phyloP scores from a whole-genome alignment of 1,140 invertebrate genomes.

The Goniozus legneri region DNA sequence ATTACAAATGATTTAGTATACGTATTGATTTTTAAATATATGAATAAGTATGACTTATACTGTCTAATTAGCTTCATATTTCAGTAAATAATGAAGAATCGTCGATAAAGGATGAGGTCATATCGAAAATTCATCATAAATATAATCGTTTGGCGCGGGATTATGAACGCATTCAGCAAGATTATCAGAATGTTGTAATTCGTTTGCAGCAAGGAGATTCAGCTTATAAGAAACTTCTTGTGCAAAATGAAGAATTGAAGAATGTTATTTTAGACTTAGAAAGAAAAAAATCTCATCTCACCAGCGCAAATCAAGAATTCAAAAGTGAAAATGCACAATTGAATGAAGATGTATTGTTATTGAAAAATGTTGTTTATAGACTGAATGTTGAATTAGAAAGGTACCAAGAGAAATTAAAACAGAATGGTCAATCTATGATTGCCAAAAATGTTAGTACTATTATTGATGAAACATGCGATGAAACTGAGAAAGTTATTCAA shows the following conservation, averaged over 20 bases:
- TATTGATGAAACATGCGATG: conserved; percentile 17
- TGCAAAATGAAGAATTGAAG: conserved; percentile 29
- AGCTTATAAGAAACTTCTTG: conserved; percentile 30
- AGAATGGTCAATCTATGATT: conserved; percentile 24
- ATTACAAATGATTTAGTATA: too few relatives aligned
- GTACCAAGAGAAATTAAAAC: conserved; percentile 63
- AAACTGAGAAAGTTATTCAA: conserved; percentile 25
- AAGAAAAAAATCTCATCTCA: conserved; percentile 27
- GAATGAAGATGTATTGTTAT: conserved; percentile 60
- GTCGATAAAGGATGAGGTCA: conserved; percentile 27
- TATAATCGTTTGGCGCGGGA: conserved; percentile 37
- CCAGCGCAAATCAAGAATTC: conserved; percentile 33
- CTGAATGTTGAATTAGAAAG: conserved; percentile 65
- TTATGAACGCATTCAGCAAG: conserved; percentile 24
- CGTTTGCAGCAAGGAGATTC: conserved; percentile 29
- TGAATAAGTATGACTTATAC: too few relatives aligned
- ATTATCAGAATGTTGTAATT: conserved; percentile 23
- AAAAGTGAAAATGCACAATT: conserved; percentile 55
- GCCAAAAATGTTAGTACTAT: conserved; percentile 11
- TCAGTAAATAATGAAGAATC: conserved; percentile 19
- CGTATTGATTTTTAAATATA: too few relatives aligned
- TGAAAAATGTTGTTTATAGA: conserved; percentile 66
- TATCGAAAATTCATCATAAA: conserved; percentile 32
- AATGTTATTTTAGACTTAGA: conserved; percentile 28
- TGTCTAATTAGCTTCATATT: too few relatives aligned